A percentile compares a stretch with the other conserved stretches of the same genome.
Conservation (phyloP, 2,888 invertebrate genomes). For the Pristionchus japonicus region DNA sequence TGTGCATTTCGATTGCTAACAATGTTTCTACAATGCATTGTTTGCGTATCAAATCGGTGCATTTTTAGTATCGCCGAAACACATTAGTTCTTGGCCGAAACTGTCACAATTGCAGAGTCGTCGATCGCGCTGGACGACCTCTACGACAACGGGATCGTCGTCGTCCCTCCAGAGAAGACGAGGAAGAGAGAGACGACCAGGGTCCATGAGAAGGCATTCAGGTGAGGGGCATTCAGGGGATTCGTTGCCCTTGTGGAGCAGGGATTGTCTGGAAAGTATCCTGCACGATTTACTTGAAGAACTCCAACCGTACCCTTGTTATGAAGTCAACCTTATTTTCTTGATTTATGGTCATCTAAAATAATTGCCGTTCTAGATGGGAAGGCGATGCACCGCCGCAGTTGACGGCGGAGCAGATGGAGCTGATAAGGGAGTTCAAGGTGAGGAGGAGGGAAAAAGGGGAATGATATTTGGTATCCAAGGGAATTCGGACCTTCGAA, state of each 20-base stretch:
- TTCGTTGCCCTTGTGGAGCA: too few species aligned
- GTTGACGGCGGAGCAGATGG: slow-evolving; percentile 1
- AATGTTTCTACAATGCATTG: too few species aligned
- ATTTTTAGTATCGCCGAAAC: neutral
- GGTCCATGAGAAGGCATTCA: slow-evolving; percentile 3
- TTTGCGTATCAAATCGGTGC: too few species aligned
- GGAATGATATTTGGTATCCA: neutral
- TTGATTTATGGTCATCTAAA: too few species aligned
- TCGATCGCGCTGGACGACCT: neutral
- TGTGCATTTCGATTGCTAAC: too few species aligned
- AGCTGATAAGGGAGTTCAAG: neutral
- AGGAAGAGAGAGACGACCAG: neutral
- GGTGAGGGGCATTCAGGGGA: too few species aligned
- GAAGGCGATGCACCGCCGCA: neutral
- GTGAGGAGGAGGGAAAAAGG: neutral
- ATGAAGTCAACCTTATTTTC: too few species aligned
- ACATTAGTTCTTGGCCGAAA: neutral
- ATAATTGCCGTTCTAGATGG: slow-evolving; percentile 3
- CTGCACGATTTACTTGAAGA: too few species aligned
- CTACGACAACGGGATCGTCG: neutral
- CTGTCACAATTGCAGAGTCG: neutral
- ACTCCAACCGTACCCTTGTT: too few species aligned
- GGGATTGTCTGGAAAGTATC: too few species aligned
- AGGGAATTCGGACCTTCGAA: neutral
- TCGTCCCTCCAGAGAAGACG: neutral